A percentile compares a stretch with the other conserved stretches of the same genome.
phyloP scores from a whole-genome alignment of 2,888 invertebrate species.

The Automeris io region DNA sequence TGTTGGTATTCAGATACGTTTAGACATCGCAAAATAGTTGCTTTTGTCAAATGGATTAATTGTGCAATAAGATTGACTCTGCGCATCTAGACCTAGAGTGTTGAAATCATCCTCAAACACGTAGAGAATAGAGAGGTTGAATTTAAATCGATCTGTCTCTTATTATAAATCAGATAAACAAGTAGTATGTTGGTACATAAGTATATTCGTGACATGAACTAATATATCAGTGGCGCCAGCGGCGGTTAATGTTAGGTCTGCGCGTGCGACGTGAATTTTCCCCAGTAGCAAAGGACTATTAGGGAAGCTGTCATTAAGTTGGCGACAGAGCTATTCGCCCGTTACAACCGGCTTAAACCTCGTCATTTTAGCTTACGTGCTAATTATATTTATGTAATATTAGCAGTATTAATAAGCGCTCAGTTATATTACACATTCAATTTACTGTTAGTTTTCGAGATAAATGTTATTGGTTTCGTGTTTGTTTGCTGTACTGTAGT shows the following conservation, averaged over 20 bases:
- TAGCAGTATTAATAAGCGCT: too few species aligned
- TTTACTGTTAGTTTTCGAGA: too few species aligned
- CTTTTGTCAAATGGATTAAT: slow-evolving; percentile 1
- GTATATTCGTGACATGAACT: slow-evolving; percentile 58
- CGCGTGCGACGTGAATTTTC: slow-evolving; percentile 65
- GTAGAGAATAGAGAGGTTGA: not conserved
- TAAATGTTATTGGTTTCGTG: too few species aligned
- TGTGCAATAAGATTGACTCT: slow-evolving; percentile 3
- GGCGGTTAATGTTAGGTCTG: slow-evolving; percentile 56
- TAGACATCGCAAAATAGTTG: not conserved
- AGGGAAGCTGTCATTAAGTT: slow-evolving; percentile 68
- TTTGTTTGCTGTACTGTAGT: too few species aligned
- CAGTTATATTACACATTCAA: too few species aligned
- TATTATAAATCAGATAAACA: slow-evolving; percentile 9
- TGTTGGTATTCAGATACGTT: too few species aligned
- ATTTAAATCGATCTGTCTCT: slow-evolving; percentile 7
- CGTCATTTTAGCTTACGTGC: slow-evolving; percentile 36
- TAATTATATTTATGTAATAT: slow-evolving; percentile 4
- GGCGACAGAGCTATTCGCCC: slow-evolving; percentile 61
- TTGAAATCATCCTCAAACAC: slow-evolving; percentile 2
- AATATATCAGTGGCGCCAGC: slow-evolving; percentile 66
- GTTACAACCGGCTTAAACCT: slow-evolving; percentile 38
- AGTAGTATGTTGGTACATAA: slow-evolving; percentile 33
- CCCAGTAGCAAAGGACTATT: slow-evolving; percentile 49
- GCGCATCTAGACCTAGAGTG: slow-evolving; percentile 1